phyloP scores from a whole-genome alignment of 1,140 invertebrate species.

The Lepeophtheirus salmonis region DNA sequence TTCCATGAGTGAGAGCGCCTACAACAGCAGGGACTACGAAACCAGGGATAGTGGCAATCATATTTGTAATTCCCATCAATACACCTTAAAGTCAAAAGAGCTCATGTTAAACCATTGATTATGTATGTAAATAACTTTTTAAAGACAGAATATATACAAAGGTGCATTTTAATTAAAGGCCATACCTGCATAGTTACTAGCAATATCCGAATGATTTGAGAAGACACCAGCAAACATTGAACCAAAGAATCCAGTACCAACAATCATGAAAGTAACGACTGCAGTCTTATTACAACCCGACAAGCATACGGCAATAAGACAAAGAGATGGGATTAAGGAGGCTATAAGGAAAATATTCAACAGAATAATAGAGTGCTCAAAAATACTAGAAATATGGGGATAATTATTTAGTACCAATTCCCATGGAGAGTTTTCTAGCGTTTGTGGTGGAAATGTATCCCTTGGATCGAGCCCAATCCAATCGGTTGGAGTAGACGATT shows the following conservation, averaged over 20 bases:
- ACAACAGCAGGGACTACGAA: slow-evolving; percentile 63
- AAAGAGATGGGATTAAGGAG: slow-evolving; percentile 42
- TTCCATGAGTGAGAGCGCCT: slow-evolving; percentile 46
- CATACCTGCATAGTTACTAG: slow-evolving; percentile 61
- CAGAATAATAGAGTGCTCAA: slow-evolving; percentile 11
- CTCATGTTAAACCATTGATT: too few relatives aligned
- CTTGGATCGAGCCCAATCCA: slow-evolving; percentile 22
- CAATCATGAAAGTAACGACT: slow-evolving; percentile 56
- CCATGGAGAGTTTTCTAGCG: slow-evolving; percentile 22
- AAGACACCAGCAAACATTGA: slow-evolving; percentile 67
- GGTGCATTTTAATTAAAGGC: slow-evolving; percentile 17
- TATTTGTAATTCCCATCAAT: slow-evolving; percentile 68
- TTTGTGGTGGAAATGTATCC: slow-evolving; percentile 23
- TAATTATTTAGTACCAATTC: slow-evolving; percentile 9
- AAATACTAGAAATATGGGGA: not conserved
- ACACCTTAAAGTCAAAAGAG: slow-evolving; percentile 32
- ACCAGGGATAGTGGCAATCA: slow-evolving; percentile 63
- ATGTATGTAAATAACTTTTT: slow-evolving; percentile 7
- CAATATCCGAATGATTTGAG: slow-evolving; percentile 70
- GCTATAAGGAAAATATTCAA: slow-evolving; percentile 28
- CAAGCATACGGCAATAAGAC: slow-evolving; percentile 46
- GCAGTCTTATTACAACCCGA: slow-evolving; percentile 46
- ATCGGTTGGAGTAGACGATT: slow-evolving; percentile 22
- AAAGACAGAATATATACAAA: not conserved
- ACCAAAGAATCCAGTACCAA: slow-evolving; percentile 51